Percentiles rank a stretch among this genome's conserved stretches.
These are phyloP conservation scores for Euleptes europaea DNA, from an alignment of 2,113 vertebrate species.

Conservation along the genomic window DNA sequence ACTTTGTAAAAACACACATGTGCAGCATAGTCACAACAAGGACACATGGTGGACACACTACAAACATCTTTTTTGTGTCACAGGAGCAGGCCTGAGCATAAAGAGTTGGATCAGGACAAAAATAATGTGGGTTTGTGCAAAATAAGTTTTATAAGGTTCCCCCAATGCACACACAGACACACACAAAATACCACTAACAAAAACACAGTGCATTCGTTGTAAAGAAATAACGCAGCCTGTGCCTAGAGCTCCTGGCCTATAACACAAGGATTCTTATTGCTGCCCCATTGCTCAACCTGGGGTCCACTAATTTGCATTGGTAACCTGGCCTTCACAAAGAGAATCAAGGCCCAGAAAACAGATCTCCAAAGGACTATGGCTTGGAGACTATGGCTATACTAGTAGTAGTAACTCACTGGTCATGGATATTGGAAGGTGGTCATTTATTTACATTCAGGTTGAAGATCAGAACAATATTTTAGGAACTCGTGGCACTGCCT, in stretches of 20 bases:
- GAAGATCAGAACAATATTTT: neutral
- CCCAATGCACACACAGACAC: no score
- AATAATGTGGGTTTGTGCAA: neutral
- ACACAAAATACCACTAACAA: neutral
- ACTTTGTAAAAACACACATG: neutral
- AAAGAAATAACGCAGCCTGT: neutral
- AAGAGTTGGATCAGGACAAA: neutral
- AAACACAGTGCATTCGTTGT: neutral
- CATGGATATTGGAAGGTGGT: neutral
- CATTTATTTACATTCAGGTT: neutral
- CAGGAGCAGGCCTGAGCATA: neutral
- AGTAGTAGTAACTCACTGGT: neutral
- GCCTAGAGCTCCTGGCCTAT: neutral
- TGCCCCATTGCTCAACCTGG: neutral
- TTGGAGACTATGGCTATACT: conserved; percentile 20
- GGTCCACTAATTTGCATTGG: rapidly evolving
- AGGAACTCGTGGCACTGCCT: neutral
- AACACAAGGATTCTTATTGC: conserved; percentile 11
- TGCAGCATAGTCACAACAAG: neutral
- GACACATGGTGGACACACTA: neutral
- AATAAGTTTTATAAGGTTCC: neutral
- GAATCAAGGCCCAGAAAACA: neutral
- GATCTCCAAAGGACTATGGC: neutral
- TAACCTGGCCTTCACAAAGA: neutral
- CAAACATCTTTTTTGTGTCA: neutral